Base-by-base conservation (phyloP, 2,888 invertebrate genomes). In the Trichopria drosophilae region DNA sequence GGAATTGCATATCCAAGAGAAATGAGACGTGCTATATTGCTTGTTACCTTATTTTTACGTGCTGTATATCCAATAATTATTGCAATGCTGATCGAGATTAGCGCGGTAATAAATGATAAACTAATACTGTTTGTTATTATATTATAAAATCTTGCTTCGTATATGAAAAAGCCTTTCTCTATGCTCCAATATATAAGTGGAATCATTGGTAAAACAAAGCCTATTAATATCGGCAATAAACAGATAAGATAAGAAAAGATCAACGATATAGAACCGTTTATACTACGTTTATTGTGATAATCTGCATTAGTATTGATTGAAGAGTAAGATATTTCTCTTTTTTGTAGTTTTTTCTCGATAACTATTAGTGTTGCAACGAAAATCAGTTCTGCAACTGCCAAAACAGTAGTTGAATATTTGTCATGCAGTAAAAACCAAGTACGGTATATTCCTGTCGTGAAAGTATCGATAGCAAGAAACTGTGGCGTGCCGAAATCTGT, bases 401-500 rank as follows among this genome's bases (percentile, higher is more conserved):
- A 28, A 45, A 45, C 45, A 45, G 45, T 45, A 45, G 45, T 45
- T 45, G 45, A 45, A 45, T 36, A 45, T 28, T 45, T 45, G 12
- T 45, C 45, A 45, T 45, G 45, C 45, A 45, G 45, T 45, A 45
- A 45, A 45, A 45, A 45, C 45, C 45, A 45, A 22, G 45, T 44
- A 35, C 44, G 44, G 35, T 44, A 44, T 44, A 44, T 44, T 44
- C 44, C 44, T 44, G 44, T 44, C 44, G 44, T 44, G 19, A 44
- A 44, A 44, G 44, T 44, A 44, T 44, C 35, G 24, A 44, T 44
- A 44, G 44, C 44, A 44, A 44, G 44, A 44, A 44, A 44, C 44
- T 44, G 44, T 44, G 44, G 44, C 35, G 44, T 44, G 44, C 44
- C 44, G 24, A 44, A 44, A 44, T 44, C 44, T 18, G 44, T 44